phyloP scores from a whole-genome alignment of 1,140 invertebrate genomes.

The Zaprionus taronus region DNA sequence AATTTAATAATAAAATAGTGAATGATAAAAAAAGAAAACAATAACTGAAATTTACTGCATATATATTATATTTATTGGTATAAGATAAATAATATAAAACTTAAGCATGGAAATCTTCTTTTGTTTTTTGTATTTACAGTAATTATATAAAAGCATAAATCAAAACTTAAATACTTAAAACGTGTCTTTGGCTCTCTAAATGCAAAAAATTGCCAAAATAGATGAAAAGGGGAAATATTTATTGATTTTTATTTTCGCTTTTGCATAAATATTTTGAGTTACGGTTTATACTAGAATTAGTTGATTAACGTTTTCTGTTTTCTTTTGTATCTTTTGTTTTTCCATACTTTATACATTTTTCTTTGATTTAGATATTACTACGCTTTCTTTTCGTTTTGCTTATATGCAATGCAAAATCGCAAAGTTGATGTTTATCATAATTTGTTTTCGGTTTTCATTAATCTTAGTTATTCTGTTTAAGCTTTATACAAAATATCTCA shows the following conservation, averaged over 20 bases:
- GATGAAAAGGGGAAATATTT: conserved; percentile 28
- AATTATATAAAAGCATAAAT: conserved; percentile 26
- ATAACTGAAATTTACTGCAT: background rate
- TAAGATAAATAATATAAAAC: conserved; percentile 29
- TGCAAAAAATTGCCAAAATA: conserved; percentile 38
- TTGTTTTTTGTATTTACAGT: conserved; percentile 33
- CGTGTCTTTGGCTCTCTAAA: conserved; percentile 53
- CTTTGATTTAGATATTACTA: conserved; percentile 83
- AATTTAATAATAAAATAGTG: background rate
- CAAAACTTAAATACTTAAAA: conserved; percentile 39
- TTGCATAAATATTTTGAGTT: conserved; percentile 23
- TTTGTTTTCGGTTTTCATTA: conserved; percentile 28
- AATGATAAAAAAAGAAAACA: conserved; percentile 5
- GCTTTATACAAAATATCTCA: conserved; percentile 49
- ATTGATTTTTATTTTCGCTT: conserved; percentile 15
- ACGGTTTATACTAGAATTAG: conserved; percentile 36
- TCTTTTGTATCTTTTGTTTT: conserved; percentile 27
- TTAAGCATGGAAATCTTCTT: conserved; percentile 12
- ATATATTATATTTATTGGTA: conserved; percentile 24
- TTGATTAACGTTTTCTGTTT: conserved; percentile 26
- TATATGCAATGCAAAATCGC: conserved; percentile 50
- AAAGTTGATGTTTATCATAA: conserved; percentile 17
- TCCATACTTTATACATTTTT: conserved; percentile 69
- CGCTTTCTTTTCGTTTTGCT: conserved; percentile 63
- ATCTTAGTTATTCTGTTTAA: conserved; percentile 30